These are phyloP conservation scores for Metopia argyrocephala DNA, from an alignment of 2,888 invertebrate genomes.

Conservation along the genomic window DNA sequence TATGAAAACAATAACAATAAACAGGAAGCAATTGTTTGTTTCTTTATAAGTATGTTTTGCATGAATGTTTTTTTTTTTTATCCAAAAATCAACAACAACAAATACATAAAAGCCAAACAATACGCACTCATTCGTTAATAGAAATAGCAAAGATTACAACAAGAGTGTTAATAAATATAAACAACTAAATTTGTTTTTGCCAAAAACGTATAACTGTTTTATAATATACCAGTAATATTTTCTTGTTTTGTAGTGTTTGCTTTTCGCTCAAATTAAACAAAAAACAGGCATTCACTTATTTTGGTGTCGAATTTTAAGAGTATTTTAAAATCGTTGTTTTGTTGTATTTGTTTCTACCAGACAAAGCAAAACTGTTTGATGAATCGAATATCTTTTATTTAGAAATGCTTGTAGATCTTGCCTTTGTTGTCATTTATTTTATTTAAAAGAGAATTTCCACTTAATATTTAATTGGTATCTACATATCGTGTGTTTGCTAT, in stretches of 20 bases:
- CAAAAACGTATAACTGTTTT: slow-evolving; percentile 46
- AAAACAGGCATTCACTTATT: not conserved
- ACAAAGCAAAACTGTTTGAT: too few species aligned
- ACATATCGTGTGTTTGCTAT: too few species aligned
- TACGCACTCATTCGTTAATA: slow-evolving; percentile 2
- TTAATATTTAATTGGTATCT: too few species aligned
- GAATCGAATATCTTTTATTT: not conserved
- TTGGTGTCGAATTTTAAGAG: slow-evolving; percentile 2
- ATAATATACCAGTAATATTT: slow-evolving; percentile 21
- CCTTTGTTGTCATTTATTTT: not conserved
- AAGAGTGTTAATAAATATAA: slow-evolving; percentile 10
- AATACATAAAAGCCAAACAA: slow-evolving; percentile 21
- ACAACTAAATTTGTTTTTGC: slow-evolving; percentile 16
- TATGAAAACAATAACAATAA: slow-evolving; percentile 29
- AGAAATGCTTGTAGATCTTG: not conserved
- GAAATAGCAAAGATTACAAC: not conserved
- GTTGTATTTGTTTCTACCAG: too few species aligned
- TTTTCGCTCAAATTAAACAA: not conserved
- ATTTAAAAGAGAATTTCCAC: slow-evolving; percentile 29
- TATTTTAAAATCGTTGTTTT: too few species aligned
- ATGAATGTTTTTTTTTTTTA: not conserved
- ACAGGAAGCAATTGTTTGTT: slow-evolving; percentile 39
- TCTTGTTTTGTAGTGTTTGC: not conserved
- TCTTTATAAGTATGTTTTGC: not conserved
- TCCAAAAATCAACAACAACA: not conserved